Conservation (phyloP, 2,797 vertebrate species). For the Sparus aurata region DNA sequence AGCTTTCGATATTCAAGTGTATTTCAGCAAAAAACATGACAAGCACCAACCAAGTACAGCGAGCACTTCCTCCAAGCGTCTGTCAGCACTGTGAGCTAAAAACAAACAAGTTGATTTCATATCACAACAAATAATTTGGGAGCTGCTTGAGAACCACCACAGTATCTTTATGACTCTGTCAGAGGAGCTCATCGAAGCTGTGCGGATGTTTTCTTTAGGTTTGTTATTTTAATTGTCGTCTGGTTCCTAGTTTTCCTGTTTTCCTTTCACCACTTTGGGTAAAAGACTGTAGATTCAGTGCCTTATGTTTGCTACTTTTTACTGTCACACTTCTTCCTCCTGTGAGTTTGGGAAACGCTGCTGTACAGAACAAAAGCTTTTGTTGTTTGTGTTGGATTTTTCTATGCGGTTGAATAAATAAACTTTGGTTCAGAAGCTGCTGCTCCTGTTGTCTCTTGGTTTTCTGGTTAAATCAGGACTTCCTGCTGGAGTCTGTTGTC, state of each 20-base stretch:
- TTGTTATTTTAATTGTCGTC: not conserved
- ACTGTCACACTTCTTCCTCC: not conserved
- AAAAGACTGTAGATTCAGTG: constrained; percentile 43
- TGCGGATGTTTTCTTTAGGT: not conserved
- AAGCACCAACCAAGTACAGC: too few relatives aligned
- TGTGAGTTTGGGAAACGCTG: constrained; percentile 44
- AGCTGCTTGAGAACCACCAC: not conserved
- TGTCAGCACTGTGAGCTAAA: not conserved
- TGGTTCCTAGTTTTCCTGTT: constrained; percentile 8
- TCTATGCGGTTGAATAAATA: constrained; percentile 67
- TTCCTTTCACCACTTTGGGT: not conserved
- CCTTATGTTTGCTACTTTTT: constrained; percentile 59
- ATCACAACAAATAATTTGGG: not conserved
- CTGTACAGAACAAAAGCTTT: constrained; percentile 58
- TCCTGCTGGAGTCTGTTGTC: too few relatives aligned
- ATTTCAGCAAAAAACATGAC: not conserved
- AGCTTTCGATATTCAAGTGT: not conserved
- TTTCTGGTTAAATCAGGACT: not conserved
- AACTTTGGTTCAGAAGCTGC: constrained; percentile 40
- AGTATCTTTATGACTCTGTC: not conserved
- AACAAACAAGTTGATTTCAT: not conserved
- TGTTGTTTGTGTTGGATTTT: constrained; percentile 44
- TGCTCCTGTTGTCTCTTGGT: not conserved
- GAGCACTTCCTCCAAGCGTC: not conserved
- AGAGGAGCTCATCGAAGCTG: not conserved